Conservation (phyloP, 2,888 invertebrate species). For the Drosophila rubida region DNA sequence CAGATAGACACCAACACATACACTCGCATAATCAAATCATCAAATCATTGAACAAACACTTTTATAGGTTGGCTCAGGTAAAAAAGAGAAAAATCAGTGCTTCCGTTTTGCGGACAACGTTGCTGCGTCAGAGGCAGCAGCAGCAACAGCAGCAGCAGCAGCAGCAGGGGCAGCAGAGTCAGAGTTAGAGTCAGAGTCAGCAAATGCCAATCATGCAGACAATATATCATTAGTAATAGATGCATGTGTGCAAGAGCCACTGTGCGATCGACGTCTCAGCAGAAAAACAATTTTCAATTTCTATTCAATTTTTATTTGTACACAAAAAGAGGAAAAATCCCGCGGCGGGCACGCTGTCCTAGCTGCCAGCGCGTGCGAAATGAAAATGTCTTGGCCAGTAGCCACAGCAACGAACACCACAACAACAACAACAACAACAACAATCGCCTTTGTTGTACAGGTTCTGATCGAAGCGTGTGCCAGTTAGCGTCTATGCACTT, state of each 20-base stretch:
- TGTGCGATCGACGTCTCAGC: conserved; percentile 10
- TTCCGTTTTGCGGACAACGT: conserved; percentile 65
- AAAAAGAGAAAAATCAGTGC: conserved; percentile 69
- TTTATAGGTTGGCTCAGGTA: conserved; percentile 49
- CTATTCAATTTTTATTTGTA: conserved; percentile 71
- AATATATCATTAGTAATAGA: conserved; percentile 56
- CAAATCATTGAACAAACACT: conserved; percentile 67
- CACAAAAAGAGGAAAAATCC: conserved; percentile 40
- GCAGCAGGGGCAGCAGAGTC: no score
- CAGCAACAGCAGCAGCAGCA: not conserved
- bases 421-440: conserved; percentile 24
- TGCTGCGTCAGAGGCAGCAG: conserved; percentile 61
- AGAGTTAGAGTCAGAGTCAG: no score
- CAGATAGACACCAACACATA: conserved; percentile 9
- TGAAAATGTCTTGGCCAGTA: conserved; percentile 77
- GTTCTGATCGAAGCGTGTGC: conserved; percentile 76
- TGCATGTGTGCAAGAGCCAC: conserved; percentile 9
- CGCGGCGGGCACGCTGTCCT: conserved; percentile 39
- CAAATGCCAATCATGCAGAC: conserved; percentile 74
- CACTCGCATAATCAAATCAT: conserved; percentile 41
- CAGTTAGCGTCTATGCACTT: conserved; percentile 75
- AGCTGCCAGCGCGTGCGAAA: conserved; percentile 71
- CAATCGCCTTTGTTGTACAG: conserved; percentile 46
- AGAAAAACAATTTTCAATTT: conserved; percentile 77
- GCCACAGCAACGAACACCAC: conserved; percentile 42